Conservation (phyloP, 2,113 vertebrate genomes). For the Thalassarche chlororhynchos region DNA sequence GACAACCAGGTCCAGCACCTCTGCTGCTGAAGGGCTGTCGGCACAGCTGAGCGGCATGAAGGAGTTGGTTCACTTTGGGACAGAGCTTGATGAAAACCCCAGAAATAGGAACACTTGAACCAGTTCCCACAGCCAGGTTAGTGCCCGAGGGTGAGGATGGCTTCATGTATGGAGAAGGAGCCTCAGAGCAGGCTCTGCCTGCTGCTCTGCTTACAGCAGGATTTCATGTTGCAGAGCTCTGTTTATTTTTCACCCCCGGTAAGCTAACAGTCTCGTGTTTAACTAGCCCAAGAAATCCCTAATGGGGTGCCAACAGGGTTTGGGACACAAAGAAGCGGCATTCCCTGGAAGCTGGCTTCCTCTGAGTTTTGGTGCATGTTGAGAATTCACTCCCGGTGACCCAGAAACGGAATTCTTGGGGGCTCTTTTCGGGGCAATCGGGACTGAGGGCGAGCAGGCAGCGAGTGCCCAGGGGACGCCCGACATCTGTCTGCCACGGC, state of each 20-base stretch:
- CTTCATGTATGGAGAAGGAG: neutral
- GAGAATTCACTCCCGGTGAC: accelerated
- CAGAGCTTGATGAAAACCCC: neutral
- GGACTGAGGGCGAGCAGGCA: neutral
- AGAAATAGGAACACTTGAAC: neutral
- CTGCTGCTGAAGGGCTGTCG: neutral
- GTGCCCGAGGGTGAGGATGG: neutral
- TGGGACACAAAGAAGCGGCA: neutral
- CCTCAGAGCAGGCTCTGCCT: neutral
- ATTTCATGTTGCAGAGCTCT: neutral
- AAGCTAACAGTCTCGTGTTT: neutral
- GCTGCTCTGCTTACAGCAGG: neutral
- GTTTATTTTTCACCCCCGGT: neutral
- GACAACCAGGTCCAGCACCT: neutral
- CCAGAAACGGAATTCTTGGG: accelerated
- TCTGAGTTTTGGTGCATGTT: accelerated
- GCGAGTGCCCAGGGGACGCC: neutral
- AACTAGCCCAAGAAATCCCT: neutral
- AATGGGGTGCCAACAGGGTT: too few relatives aligned
- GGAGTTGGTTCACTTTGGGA: neutral
- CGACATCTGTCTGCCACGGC: accelerated
- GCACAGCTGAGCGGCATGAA: accelerated
- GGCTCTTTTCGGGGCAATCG: neutral
- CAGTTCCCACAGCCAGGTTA: neutral
- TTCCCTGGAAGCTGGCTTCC: neutral